phyloP scores from a whole-genome alignment of 2,797 vertebrate species.

The Acanthornis magna region DNA sequence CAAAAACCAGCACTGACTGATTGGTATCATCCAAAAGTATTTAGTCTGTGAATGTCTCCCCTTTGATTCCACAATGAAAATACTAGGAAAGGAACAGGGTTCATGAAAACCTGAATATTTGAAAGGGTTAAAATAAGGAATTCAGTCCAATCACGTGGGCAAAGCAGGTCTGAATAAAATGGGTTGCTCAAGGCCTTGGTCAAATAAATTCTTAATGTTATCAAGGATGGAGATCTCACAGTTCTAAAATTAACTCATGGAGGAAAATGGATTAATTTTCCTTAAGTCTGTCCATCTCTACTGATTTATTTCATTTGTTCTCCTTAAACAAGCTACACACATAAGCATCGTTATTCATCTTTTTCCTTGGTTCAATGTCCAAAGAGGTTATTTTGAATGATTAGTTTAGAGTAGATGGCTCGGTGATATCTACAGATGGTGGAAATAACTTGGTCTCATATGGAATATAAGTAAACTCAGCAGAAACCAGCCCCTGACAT shows the following conservation, averaged over 20 bases:
- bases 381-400: neutral
- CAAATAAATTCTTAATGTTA: neutral
- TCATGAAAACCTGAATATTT: neutral
- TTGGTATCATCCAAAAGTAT: fast-evolving
- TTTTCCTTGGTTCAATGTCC: neutral
- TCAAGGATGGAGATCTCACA: neutral
- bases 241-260: neutral
- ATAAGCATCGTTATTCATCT: neutral
- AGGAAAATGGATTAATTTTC: neutral
- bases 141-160: fast-evolving
- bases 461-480: neutral
- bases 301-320: neutral
- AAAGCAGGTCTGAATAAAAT: neutral
- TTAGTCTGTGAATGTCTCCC: neutral
- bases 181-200: neutral
- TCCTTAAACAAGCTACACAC: neutral
- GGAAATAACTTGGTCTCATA: neutral
- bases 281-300: neutral
- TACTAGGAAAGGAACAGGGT: fast-evolving
- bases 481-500: neutral
- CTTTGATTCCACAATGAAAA: neutral
- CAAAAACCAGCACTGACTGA: neutral
- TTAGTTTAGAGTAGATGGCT: neutral
- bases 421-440: neutral
- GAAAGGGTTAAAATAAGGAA: neutral